Conservation (phyloP, 1,140 invertebrate genomes). For the Anoplolepis gracilipes region DNA sequence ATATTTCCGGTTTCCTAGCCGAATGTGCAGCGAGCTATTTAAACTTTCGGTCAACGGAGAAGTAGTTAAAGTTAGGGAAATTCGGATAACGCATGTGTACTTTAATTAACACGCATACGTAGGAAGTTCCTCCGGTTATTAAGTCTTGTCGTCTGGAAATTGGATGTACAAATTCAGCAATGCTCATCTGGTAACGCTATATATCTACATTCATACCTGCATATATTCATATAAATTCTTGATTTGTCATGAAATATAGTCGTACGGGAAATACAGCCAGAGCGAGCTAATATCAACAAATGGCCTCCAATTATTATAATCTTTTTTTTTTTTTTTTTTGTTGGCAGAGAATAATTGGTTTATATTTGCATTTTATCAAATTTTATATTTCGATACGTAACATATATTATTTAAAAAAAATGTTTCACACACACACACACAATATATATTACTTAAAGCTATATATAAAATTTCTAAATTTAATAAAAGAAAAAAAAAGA, state of each 20-base stretch:
- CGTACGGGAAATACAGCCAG: background rate
- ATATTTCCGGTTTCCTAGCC: constrained; percentile 17
- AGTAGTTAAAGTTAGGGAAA: constrained; percentile 60
- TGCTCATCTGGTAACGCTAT: constrained; percentile 13
- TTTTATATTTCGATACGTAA: background rate
- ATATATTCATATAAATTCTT: constrained; percentile 31
- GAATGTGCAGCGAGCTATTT: constrained; percentile 56
- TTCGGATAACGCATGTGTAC: constrained; percentile 56
- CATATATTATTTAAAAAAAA: background rate
- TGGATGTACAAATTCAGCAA: constrained; percentile 54
- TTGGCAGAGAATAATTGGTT: background rate
- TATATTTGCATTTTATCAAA: constrained; percentile 27
- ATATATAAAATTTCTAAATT: background rate
- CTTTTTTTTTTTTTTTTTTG: background rate
- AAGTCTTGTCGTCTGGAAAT: constrained; percentile 55
- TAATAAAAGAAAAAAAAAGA: background rate
- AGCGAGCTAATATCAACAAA: constrained; percentile 22
- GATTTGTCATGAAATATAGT: constrained; percentile 47
- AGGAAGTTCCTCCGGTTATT: constrained; percentile 55
- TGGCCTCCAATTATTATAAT: constrained; percentile 14
- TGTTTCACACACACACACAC: background rate
- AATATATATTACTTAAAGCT: background rate
- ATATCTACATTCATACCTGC: background rate
- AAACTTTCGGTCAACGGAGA: constrained; percentile 60
- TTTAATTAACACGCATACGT: constrained; percentile 61